Base-by-base conservation (phyloP, 2,113 vertebrate species). In the Serinus canaria region DNA sequence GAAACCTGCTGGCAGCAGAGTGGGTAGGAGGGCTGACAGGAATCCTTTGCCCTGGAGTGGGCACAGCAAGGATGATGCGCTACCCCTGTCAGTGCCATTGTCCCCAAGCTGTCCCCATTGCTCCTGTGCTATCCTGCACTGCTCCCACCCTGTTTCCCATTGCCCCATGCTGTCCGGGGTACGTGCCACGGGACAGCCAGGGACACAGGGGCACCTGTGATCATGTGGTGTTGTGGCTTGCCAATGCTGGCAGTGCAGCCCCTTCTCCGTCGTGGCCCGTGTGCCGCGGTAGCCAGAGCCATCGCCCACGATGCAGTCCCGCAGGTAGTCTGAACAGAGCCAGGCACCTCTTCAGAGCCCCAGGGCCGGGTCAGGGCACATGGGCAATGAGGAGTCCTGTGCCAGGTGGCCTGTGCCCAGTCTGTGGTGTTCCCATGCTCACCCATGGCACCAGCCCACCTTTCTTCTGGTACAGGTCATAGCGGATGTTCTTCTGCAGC, bases 381-480 rank as follows among this genome's bases (percentile, higher is more conserved):
- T 0, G 23, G 69, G 43, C 84, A 49, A 30, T 2, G 33, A n/a
- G 33, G 16, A 85, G 58, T 56, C 85, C 75, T 31, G 28, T 5
- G 11, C 10, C 1, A 0, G 22, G 28, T 56, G 47, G 43, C n/a
- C 37, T 46, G 25, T 53, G 74, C 74, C n/a, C 3, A 0, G 7
- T 8, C 49, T 60, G 52, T 6, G 46, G 31, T 58, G 69, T 53
- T 18, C 46, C 50, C 14, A 1, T 17, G 16, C n/a, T 37, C 39
- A 25, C 33, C 31, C 7, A 0, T 5, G 15, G 39, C 31, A 52
- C 23, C 59, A 27, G 23, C 97, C 94, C 92, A 98, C 99, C 98
- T 98, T 99, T 99, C 96, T 99, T 99, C 95, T 99, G 99, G 79
- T 99, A 99, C 63, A 99, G 98, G 93, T 99, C 98, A 37, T 98